Percentiles rank a stretch among this genome's conserved stretches.
phyloP scores from a whole-genome alignment of 2,113 vertebrate genomes.

The Helogale parvula region DNA sequence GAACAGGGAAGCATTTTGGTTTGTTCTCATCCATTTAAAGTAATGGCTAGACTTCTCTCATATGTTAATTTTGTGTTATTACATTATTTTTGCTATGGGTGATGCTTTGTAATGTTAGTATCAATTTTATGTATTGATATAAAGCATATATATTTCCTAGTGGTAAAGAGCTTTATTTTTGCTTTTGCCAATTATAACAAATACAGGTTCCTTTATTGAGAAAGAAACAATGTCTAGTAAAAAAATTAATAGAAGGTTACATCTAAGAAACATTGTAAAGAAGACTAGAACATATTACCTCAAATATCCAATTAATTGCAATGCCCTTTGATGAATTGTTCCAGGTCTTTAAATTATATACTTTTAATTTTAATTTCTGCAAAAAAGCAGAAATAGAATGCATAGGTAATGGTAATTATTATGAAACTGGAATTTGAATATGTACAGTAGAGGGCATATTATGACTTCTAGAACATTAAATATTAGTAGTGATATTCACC shows the following conservation, averaged over 20 bases:
- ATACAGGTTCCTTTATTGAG: neutral
- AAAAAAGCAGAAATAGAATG: neutral
- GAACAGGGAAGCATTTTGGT: neutral
- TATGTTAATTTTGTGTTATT: neutral
- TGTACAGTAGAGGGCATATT: neutral
- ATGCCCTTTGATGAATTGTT: neutral
- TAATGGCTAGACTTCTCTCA: neutral
- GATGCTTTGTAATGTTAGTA: neutral
- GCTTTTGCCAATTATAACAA: neutral
- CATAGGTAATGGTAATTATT: neutral
- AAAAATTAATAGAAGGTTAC: neutral
- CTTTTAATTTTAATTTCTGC: neutral
- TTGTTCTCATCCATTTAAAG: neutral
- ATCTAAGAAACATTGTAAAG: neutral
- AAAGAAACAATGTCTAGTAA: neutral
- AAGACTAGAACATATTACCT: neutral
- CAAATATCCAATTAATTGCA: neutral
- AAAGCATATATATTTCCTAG: neutral
- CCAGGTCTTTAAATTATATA: neutral
- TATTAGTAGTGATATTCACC: neutral
- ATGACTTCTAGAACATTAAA: neutral
- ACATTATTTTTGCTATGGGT: neutral
- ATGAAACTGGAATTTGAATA: neutral
- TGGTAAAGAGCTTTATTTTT: neutral
- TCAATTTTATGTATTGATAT: neutral